Percentiles rank a stretch among this genome's conserved stretches.
Conservation (phyloP, 2,888 invertebrate species). For the Drosophila neutralis region DNA sequence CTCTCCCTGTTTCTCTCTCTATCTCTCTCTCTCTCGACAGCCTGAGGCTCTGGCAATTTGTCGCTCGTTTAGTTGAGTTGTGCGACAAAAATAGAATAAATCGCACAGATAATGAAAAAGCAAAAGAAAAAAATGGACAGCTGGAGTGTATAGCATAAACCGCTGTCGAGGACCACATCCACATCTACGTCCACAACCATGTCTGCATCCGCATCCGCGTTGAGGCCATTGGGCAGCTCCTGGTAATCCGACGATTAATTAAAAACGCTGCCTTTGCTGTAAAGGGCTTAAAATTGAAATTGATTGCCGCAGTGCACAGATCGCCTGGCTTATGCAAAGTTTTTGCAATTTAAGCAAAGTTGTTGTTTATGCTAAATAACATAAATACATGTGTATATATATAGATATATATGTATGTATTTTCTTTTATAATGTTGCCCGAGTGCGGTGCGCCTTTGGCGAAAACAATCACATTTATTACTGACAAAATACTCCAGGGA, state of each 20-base stretch:
- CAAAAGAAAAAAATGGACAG: slow-evolving; percentile 63
- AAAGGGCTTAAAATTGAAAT: slow-evolving; percentile 80
- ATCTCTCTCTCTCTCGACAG: background rate
- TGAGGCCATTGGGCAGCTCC: slow-evolving; percentile 45
- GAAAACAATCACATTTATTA: slow-evolving; percentile 77
- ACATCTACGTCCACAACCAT: slow-evolving; percentile 29
- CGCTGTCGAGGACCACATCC: slow-evolving; percentile 50
- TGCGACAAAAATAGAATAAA: slow-evolving; percentile 80
- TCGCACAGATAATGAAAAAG: slow-evolving; percentile 69
- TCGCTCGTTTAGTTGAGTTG: slow-evolving; percentile 81
- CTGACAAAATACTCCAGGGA: slow-evolving; percentile 64
- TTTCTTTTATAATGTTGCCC: slow-evolving; percentile 33
- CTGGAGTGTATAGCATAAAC: slow-evolving; percentile 61
- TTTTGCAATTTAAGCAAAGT: slow-evolving; percentile 65
- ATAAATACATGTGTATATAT: slow-evolving; percentile 52
- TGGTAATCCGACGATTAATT: slow-evolving; percentile 83
- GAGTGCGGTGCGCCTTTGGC: slow-evolving; percentile 42
- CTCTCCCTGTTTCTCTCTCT: background rate
- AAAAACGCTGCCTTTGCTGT: slow-evolving; percentile 81
- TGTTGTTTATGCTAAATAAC: slow-evolving; percentile 63
- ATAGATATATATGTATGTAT: slow-evolving; percentile 43
- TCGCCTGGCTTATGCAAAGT: slow-evolving; percentile 65
- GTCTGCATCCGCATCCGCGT: slow-evolving; percentile 26
- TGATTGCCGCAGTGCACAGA: slow-evolving; percentile 64
- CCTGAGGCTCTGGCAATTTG: slow-evolving; percentile 70